Base-by-base conservation (phyloP, 2,797 vertebrate species). In the Eulemur rubriventer region DNA sequence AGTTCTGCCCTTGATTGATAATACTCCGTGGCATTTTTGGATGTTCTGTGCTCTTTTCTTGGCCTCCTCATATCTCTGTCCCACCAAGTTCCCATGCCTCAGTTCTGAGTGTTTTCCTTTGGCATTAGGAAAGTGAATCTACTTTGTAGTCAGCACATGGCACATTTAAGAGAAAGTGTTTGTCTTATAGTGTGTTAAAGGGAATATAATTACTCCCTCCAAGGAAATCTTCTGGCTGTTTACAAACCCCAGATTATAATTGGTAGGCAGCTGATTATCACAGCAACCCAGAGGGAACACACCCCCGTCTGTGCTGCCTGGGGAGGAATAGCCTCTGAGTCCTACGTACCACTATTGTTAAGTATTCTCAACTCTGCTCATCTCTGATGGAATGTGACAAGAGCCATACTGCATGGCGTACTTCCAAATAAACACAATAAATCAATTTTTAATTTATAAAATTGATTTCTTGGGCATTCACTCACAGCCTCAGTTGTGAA, bases 391-490 rank as follows among this genome's bases (percentile, higher is more conserved):
- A 80, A 61, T 33, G 33, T 48, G 2, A 18, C 24, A 57, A 82
- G 55, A 79, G 80, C 50, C 33, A 22, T 52, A 22, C 9, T 52
- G 26, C 43, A 69, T 63, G 67, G 59, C 43, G 52, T 35, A 50
- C 81, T 48, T 96, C 61, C 87, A 97, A 80, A 85, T 70, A 94
- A 95, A 92, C 76, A 50, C 43, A 73, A 22, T 67, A 48, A 69
- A 91, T 96, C 89, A 96, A 69, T 72, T 92, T 96, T 92, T 82
- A 85, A 57, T 96, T 89, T 95, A 35, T 79, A 72, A 87, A 84
- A 96, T 63, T 41, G 78, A 81, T 89, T 76, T 30, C 35, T 61
- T 72, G 59, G 72, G 26, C 80, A 55, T 46, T 87, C 7, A 20
- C 50, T 93, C 75, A 59, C 63, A 33, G 28, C 55, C 33, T 65